Conservation (phyloP, 2,888 invertebrate species). For the Hirudinaria manillensis region DNA sequence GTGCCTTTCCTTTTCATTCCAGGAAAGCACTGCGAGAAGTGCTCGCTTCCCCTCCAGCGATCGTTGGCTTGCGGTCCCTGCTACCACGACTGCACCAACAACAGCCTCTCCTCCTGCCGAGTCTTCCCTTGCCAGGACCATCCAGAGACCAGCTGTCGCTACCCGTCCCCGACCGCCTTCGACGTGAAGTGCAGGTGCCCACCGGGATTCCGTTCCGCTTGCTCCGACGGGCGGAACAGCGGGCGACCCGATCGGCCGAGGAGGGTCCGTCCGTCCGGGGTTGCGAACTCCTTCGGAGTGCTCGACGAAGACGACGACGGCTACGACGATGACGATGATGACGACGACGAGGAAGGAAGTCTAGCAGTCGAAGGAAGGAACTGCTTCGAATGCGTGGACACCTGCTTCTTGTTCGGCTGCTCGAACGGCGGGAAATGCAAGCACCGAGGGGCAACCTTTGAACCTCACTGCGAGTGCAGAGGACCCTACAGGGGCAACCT, state of each 20-base stretch:
- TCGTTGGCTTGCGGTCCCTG: slow-evolving; percentile 11
- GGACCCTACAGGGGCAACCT: neutral
- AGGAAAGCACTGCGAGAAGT: slow-evolving; percentile 21
- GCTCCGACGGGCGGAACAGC: neutral
- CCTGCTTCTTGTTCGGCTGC: slow-evolving; percentile 41
- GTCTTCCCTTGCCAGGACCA: slow-evolving; percentile 1
- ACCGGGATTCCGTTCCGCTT: neutral
- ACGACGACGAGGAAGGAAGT: neutral
- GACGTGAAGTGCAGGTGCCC: neutral
- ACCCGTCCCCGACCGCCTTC: neutral
- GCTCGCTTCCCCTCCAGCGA: neutral
- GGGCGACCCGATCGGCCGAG: neutral
- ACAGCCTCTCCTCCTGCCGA: slow-evolving; percentile 14
- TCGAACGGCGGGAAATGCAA: slow-evolving; percentile 62
- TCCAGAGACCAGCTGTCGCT: neutral
- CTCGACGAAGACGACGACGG: neutral
- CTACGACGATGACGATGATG: neutral
- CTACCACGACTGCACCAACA: slow-evolving; percentile 21
- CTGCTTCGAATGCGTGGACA: slow-evolving; percentile 2
- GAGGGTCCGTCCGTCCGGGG: neutral
- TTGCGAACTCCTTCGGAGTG: neutral
- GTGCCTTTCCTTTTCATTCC: neutral
- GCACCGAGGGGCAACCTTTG: slow-evolving; percentile 48
- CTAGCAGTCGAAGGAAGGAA: neutral
- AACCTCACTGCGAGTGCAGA: neutral